Conservation (phyloP, 2,888 invertebrate species). For the Pyrocoelia pectoralis region DNA sequence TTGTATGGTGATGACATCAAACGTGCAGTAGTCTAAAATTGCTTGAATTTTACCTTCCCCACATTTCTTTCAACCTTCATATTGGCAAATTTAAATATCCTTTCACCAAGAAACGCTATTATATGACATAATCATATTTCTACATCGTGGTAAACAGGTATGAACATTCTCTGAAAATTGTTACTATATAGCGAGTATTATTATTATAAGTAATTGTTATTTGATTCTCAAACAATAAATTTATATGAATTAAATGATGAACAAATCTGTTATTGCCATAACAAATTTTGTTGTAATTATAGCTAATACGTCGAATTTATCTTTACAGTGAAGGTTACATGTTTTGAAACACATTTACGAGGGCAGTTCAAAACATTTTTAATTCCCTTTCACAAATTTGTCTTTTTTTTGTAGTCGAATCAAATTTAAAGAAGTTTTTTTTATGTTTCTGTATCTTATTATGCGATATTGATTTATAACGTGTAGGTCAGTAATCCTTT, state of each 20-base stretch:
- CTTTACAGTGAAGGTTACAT: not conserved
- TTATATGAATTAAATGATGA: not conserved
- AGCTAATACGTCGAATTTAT: too few relatives aligned
- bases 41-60: constrained; percentile 10
- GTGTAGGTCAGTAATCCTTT: too few relatives aligned
- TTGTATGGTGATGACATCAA: not conserved
- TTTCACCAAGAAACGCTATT: constrained; percentile 20
- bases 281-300: not conserved
- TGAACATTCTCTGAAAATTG: constrained; percentile 3
- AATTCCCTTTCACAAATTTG: too few relatives aligned
- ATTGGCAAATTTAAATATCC: constrained; percentile 32
- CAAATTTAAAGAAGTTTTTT: too few relatives aligned
- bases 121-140: constrained; percentile 13
- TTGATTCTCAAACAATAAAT: constrained; percentile 1
- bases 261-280: not conserved
- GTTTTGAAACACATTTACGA: not conserved
- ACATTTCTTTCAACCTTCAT: constrained; percentile 30
- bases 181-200: not conserved
- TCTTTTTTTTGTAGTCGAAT: too few relatives aligned
- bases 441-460: too few relatives aligned
- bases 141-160: constrained; percentile 11
- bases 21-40: constrained; percentile 10
- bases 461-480: too few relatives aligned
- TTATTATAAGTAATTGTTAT: constrained; percentile 1
- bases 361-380: too few relatives aligned